Evolutionary conservation across 2,888 invertebrate genomes (phyloP), one percentile per base, ranked within the genome.

Genomic region (Euplagia quadripunctaria): DNA sequence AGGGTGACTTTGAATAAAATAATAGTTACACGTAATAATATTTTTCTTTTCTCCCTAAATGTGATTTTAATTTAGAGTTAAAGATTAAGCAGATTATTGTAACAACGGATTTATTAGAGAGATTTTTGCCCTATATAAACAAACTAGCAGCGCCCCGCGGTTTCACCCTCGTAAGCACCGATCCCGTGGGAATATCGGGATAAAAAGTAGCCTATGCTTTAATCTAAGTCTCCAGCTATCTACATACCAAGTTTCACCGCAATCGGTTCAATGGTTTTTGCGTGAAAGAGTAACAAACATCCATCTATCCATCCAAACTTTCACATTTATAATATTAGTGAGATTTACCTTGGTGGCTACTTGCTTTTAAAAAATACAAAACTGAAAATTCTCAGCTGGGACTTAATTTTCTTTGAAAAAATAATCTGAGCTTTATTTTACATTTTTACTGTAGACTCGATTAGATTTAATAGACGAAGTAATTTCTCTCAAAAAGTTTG

Each of bases 401-500:
- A 66, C 49, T 66, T 16, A 49, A 46, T 66, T 66, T 49, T 51
- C 51, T 49, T 8, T 16, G 11, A 31, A 3, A 20, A 51, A 31
- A 9, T 49, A 51, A 31, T 51, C 49, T 66, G 31, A 51, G 20
- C 31, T 66, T 41, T 31, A 20, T 66, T 66, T 0, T n/a, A n/a
- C n/a, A n/a, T n/a, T n/a, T n/a, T n/a, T 31, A 65, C 46, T 49
- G 49, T 65, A 31, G 31, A 74, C 42, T 72, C 67, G 52, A 74
- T 70, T 61, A 80, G 31, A 51, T 49, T 66, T 31, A 51, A 71
- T 71, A 52, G 42, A 65, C n/a, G 49, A 64, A 74, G 76, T 70
- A 74, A 80, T 78, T 64, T 43, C 16, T 11, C 46, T 43, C 12
- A 31, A 55, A 79, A 78, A 76, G 64, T 80, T 80, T 43, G n/a